Percentiles rank a stretch among this genome's conserved stretches.
These are phyloP conservation scores for Axinella damicornis DNA, from an alignment of 37 sponge, comb jelly and placozoan genomes.

Conservation along the genomic window DNA sequence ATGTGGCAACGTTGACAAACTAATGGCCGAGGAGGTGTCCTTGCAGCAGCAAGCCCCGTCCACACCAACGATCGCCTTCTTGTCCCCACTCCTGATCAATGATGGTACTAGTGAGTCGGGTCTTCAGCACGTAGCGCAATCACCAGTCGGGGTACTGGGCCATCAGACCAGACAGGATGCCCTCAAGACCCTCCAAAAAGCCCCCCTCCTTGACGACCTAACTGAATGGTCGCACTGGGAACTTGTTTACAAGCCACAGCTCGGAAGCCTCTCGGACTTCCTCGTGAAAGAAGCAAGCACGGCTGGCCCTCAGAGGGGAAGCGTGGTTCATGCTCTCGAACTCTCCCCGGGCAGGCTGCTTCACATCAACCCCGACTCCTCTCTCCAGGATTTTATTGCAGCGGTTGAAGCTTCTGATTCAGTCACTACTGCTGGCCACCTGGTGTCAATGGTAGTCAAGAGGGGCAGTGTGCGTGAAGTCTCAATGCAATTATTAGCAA, in stretches of 20 bases:
- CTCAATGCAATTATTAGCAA: conserved; percentile 36
- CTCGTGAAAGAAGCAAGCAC: background rate
- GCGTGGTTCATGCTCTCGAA: conserved; percentile 34
- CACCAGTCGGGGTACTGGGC: conserved; percentile 26
- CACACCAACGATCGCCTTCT: background rate
- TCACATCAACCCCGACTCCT: conserved; percentile 29
- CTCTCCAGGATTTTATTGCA: conserved; percentile 33
- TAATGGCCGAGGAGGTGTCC: conserved; percentile 15
- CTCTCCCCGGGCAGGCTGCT: conserved; percentile 39
- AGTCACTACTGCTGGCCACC: conserved; percentile 22
- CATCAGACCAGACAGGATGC: conserved; percentile 55
- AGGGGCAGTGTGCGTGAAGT: conserved; percentile 36
- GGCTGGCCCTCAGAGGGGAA: background rate
- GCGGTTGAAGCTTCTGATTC: conserved; percentile 45
- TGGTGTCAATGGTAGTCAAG: conserved; percentile 56
- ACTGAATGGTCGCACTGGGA: conserved; percentile 72
- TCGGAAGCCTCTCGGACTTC: conserved; percentile 48
- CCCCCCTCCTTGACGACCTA: conserved; percentile 66
- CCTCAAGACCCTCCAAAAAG: conserved; percentile 1
- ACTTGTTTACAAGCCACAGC: conserved; percentile 46
- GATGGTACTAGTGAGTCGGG: background rate
- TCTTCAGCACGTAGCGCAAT: background rate
- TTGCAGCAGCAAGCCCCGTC: background rate
- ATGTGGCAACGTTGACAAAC: conserved; percentile 62
- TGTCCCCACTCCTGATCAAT: conserved; percentile 35